phyloP scores from a whole-genome alignment of 2,113 vertebrate species.

The Strigops habroptila region DNA sequence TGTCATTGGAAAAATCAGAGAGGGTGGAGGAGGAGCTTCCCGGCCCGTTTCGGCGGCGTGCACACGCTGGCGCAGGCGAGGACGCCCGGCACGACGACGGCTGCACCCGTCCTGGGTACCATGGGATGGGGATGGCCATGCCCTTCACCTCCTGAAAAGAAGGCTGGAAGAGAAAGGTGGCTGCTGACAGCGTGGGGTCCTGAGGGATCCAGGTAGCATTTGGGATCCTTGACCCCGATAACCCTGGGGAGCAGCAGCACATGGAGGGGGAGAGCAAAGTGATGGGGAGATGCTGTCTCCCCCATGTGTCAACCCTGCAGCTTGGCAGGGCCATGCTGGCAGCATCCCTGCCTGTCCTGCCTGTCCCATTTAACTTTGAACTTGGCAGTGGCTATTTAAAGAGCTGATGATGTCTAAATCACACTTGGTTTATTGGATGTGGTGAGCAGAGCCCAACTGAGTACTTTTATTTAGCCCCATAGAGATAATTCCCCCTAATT shows the following conservation, averaged over 20 bases:
- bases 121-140: fast-evolving
- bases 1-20: constrained; percentile 65
- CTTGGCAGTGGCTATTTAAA: not conserved
- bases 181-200: fast-evolving
- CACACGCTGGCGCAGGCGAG: not conserved
- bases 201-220: not conserved
- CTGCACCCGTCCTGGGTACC: not conserved
- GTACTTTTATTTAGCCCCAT: not conserved
- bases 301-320: fast-evolving
- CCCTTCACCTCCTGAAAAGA: fast-evolving
- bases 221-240: not conserved
- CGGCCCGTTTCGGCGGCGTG: constrained; percentile 26
- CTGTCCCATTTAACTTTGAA: constrained; percentile 10
- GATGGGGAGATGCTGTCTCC: not conserved
- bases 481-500: not conserved
- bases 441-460: not conserved
- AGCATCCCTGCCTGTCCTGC: not conserved
- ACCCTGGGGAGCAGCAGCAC: fast-evolving
- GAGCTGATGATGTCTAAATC: constrained; percentile 14
- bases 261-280: fast-evolving
- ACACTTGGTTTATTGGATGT: not conserved
- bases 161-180: not conserved
- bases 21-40: constrained; percentile 51
- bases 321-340: not conserved
- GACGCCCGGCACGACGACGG: not conserved